Percentiles rank a stretch among this genome's conserved stretches.
Conservation (phyloP, 1,140 invertebrate genomes). For the Heliconius nattereri region DNA sequence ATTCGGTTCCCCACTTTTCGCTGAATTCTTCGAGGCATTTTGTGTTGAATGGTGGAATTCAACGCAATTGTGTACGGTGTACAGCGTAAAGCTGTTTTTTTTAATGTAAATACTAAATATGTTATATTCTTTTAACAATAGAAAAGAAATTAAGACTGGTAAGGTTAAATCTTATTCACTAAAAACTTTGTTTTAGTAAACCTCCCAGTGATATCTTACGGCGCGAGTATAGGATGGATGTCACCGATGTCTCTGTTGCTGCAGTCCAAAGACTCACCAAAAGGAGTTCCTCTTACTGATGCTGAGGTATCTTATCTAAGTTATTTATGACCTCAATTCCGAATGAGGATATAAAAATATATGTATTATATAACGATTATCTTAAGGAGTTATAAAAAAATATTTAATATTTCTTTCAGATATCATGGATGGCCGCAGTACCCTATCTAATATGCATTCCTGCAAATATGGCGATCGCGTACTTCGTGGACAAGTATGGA, state of each 20-base stretch:
- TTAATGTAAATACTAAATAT: no score
- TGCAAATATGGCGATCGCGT: slow-evolving; percentile 32
- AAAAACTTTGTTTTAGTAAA: slow-evolving; percentile 74
- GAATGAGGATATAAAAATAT: no score
- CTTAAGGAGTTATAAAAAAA: no score
- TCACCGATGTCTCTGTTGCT: not conserved
- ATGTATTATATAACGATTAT: no score
- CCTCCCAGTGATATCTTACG: slow-evolving; percentile 61
- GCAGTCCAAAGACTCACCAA: slow-evolving; percentile 58
- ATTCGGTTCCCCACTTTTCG: not conserved
- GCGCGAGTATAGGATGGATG: slow-evolving; percentile 2
- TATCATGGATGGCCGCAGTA: slow-evolving; percentile 43
- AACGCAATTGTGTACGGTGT: not conserved
- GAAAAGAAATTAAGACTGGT: no score
- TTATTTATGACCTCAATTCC: no score
- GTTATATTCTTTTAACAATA: no score
- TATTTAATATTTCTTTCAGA: slow-evolving; percentile 25
- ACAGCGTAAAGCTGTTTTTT: not conserved
- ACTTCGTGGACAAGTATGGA: slow-evolving; percentile 39
- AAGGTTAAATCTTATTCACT: not conserved
- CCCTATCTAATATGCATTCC: slow-evolving; percentile 41
- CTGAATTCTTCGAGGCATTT: no score
- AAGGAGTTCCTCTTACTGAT: slow-evolving; percentile 72
- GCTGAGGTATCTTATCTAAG: slow-evolving; percentile 23
- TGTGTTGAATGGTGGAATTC: no score